Evolutionary conservation across 2,113 vertebrate species (phyloP).

Genomic region (Pogona vitticeps): DNA sequence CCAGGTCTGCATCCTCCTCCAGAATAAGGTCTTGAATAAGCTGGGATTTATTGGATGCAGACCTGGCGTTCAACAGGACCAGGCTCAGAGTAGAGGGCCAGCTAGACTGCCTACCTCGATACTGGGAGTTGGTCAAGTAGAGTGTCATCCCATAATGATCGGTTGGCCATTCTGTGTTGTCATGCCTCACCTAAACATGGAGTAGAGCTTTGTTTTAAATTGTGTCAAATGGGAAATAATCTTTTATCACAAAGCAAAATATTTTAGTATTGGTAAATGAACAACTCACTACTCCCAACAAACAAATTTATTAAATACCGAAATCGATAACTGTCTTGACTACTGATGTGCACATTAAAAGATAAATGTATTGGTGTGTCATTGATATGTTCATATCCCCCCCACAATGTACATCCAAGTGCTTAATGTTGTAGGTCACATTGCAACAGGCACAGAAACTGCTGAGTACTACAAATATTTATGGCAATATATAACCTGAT

Average conservation of each 20-base stretch:
- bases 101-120: too few species aligned
- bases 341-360: constrained; percentile 16
- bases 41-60: too few species aligned
- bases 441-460: constrained; percentile 57
- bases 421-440: constrained; percentile 53
- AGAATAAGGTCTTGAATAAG: too few species aligned
- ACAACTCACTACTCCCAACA: constrained; percentile 14
- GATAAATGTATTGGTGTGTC: constrained; percentile 40
- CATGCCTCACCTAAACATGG: background rate
- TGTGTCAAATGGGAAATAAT: constrained; percentile 18
- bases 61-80: too few species aligned
- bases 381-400: constrained; percentile 30
- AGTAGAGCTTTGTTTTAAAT: constrained; percentile 25
- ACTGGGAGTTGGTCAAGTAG: too few species aligned
- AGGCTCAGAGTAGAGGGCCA: too few species aligned
- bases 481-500: constrained; percentile 52
- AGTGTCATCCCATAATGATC: too few species aligned
- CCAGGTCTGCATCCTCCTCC: too few species aligned
- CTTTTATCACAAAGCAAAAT: constrained; percentile 40
- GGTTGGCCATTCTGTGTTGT: too few species aligned
- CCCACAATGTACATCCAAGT: constrained; percentile 26
- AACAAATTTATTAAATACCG: constrained; percentile 32
- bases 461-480: constrained; percentile 63
- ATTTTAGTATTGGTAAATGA: background rate
- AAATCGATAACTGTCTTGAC: constrained; percentile 23